Conservation (phyloP, 2,113 vertebrate species). For the Cyanoramphus novaezelandiae region DNA sequence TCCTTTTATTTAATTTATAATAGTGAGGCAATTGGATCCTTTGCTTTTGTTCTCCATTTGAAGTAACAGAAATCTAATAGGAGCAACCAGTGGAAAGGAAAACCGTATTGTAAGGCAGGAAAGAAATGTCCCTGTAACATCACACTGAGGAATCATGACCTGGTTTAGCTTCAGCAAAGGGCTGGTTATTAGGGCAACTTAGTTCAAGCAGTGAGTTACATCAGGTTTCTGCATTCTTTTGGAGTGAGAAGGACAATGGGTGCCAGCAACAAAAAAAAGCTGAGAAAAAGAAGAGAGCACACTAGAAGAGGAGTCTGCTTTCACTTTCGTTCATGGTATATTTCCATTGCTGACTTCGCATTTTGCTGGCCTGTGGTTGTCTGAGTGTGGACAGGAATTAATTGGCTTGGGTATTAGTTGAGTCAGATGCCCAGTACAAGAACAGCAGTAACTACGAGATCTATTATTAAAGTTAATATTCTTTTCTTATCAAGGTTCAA, state of each 20-base stretch:
- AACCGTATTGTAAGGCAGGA: neutral
- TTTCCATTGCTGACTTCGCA: neutral
- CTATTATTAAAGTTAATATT: neutral
- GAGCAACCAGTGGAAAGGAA: neutral
- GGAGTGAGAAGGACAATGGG: neutral
- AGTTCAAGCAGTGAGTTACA: conserved; percentile 19
- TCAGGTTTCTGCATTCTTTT: conserved; percentile 40
- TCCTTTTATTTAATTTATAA: conserved; percentile 36
- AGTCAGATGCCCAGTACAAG: neutral
- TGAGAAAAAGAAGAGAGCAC: neutral
- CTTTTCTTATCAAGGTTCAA: neutral
- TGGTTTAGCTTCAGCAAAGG: conserved; percentile 21
- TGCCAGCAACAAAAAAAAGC: neutral
- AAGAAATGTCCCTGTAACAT: conserved; percentile 2
- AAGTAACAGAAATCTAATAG: conserved; percentile 49
- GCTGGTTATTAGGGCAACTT: neutral
- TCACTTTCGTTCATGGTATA: neutral
- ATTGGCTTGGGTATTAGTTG: neutral
- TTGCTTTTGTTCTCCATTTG: conserved; percentile 27
- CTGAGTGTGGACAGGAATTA: neutral
- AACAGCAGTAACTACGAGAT: neutral
- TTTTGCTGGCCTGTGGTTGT: neutral
- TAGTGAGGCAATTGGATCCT: conserved; percentile 27
- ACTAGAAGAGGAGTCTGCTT: neutral
- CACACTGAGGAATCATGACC: conserved; percentile 1